A percentile compares a stretch with the other conserved stretches of the same genome.
Evolutionary conservation across 23 tunicate species (phyloP).

Genomic region (Botrylloides violaceus): DNA sequence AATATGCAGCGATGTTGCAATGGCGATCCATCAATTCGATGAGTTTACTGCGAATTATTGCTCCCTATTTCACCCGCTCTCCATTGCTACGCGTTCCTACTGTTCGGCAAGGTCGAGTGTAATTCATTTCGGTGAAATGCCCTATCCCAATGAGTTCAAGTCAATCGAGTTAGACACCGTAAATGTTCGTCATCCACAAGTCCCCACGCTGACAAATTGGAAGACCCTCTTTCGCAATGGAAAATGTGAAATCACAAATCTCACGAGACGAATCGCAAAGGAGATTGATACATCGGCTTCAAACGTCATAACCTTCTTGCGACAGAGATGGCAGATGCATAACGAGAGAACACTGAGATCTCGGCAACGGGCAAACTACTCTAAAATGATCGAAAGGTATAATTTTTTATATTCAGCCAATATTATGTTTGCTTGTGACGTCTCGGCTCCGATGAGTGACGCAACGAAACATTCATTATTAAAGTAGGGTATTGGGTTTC

Average conservation of each 20-base stretch:
- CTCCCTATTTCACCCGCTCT: background rate
- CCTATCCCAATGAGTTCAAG: background rate
- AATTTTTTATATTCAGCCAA: no score
- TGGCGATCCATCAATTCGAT: background rate
- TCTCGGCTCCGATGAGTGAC: no score
- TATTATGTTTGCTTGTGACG: no score
- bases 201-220: background rate
- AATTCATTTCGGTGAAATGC: background rate
- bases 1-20: background rate
- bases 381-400: conserved; percentile 1
- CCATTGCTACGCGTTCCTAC: conserved; percentile 7
- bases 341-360: conserved; percentile 8
- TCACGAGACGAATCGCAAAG: background rate
- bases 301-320: background rate
- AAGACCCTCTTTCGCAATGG: background rate
- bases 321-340: conserved; percentile 2
- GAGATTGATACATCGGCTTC: background rate
- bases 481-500: no score
- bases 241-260: background rate
- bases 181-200: background rate
- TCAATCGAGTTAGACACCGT: background rate
- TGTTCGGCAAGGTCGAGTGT: background rate
- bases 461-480: no score
- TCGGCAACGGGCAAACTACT: conserved; percentile 11
- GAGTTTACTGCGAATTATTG: background rate